Evolutionary conservation across 2,797 vertebrate species (phyloP).

Genomic region (Zalophus californianus): DNA sequence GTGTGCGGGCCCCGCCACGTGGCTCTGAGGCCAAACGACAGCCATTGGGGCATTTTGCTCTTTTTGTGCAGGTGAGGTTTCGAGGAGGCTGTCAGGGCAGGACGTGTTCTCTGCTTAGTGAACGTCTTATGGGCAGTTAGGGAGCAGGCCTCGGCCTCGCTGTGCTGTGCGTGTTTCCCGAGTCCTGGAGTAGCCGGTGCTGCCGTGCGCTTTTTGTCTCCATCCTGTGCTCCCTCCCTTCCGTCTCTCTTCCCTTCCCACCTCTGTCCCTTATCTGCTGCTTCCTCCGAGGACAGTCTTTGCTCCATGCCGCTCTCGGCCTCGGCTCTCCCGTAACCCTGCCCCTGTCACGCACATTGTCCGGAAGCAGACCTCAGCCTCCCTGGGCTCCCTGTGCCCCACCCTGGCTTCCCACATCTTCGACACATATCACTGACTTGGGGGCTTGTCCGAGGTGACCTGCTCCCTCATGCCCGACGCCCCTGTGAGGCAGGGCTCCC

Average conservation of each 20-base stretch:
- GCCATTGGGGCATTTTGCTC: accelerated
- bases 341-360: neutral
- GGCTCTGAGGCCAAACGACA: accelerated
- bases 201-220: neutral
- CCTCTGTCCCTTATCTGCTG: neutral
- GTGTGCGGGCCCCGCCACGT: accelerated
- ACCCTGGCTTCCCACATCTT: neutral
- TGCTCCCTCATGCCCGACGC: neutral
- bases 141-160: neutral
- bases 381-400: neutral
- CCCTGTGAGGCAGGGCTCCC: neutral
- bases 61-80: neutral
- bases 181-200: neutral
- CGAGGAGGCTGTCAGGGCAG: neutral
- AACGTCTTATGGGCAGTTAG: accelerated
- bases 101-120: accelerated
- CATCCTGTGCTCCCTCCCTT: neutral
- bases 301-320: neutral
- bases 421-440: neutral
- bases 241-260: neutral
- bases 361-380: neutral
- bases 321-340: neutral
- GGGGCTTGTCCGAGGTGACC: neutral
- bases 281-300: neutral
- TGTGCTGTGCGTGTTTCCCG: accelerated